Base-by-base conservation (phyloP, 2,888 invertebrate genomes). In the Zeuzera pyrina region DNA sequence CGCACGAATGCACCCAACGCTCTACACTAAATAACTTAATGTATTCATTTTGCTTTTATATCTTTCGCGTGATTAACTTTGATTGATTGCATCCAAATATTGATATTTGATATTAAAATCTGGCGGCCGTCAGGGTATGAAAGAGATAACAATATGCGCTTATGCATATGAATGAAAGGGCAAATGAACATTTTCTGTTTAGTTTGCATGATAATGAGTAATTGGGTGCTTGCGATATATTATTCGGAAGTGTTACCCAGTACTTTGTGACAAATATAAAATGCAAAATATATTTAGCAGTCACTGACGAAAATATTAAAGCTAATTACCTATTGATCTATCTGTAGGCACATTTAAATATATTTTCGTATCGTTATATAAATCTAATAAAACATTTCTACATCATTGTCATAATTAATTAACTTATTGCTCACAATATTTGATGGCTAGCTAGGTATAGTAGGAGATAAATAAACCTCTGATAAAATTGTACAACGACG, bases 21-120 rank as follows among this genome's bases (percentile, higher is more conserved):
- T 62, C 64, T 52, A 49, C 58, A 52, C 65, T 59, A 71, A 63
- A 66, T 61, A 69, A 65, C 57, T 60, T 74, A 73, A 78, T 76
- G 64, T 76, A 79, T 81, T 77, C 77, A 77, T 73, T 70, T 74
- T 77, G 58, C 72, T 71, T 77, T 78, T 76, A 73, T 78, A 72
- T 74, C 78, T 77, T 78, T 78, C 79, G 71, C 78, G 67, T 79
- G 79, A 83, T 81, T 79, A 79, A 76, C 68, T 77, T 74, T 81
- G 79, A 83, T 81, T 77, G 78, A 83, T 79, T 69, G 74, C 68
- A 71, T 78, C 72, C 68, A 78, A 79, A 78, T 78, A 79, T 79
- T 79, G 76, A 77, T 74, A 69, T 76, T 70, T 68, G 63, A 70
- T 72, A 69, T 71, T 69, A 60, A 66, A 66, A 56, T 54, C 59